Base-by-base conservation (phyloP, 2,888 invertebrate species). In the Aphodius sticticus region DNA sequence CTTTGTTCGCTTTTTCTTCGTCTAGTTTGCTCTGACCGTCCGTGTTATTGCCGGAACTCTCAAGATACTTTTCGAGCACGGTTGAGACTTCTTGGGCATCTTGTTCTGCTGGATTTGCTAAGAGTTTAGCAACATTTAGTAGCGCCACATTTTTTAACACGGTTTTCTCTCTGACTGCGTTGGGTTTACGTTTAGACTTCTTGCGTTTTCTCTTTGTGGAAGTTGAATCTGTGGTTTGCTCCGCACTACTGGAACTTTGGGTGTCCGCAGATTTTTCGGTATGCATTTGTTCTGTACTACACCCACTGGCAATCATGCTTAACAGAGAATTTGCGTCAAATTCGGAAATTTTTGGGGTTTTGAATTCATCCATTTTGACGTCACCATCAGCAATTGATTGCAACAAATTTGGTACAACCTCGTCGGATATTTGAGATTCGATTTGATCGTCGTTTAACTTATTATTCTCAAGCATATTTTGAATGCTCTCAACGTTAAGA, bases 61-160 rank as follows among this genome's bases (percentile, higher is more conserved):
- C 79, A 74, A 86, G 81, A 81, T 85, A 85, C 6, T 83, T 74
- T 6, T 83, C 77, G 26, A 86, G 78, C 26, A 82, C 78, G 53
- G 82, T 77, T 5, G 81, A 72, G 37, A 83, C 82, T 15, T 84
- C 83, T 16, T 82, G 75, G 69, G 71, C 38, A 69, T 76, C 69
- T 79, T 81, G 78, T 26, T 78, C 76, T 26, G 15, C 53, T 12
- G 53, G 53, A 53, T 53, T 53, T 7, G 53, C 53, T 69, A 86
- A 78, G 69, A 86, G 78, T 77, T 83, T 86, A 12, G 87, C 84
- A 70, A 87, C 83, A 78, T 84, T 84, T 36, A 87, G 83, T n/a
- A 88, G 79, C 15, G 87, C 87, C 79, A 85, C 83, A 81, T 89
- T 89, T 85, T 86, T 88, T 53, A 53, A 9, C 53, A 12, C 53